A percentile compares a stretch with the other conserved stretches of the same genome.
phyloP scores from a whole-genome alignment of 1,140 invertebrate genomes.

The Halesus radiatus region DNA sequence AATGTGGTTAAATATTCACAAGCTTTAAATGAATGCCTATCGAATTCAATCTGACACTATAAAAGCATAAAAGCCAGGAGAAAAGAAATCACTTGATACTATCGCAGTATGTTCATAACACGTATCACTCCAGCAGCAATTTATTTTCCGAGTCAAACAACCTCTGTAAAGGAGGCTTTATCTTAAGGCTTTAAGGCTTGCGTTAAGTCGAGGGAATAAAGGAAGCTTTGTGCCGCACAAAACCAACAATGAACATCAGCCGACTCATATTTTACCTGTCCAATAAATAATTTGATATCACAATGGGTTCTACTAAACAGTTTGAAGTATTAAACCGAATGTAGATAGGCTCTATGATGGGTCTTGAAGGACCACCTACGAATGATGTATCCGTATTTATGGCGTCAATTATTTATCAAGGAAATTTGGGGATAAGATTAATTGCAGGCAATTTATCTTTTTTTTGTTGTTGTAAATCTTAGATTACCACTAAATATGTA shows the following conservation, averaged over 20 bases:
- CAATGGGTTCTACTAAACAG: neutral
- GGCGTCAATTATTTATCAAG: neutral
- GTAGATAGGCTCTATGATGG: neutral
- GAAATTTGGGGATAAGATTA: neutral
- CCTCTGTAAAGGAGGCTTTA: neutral
- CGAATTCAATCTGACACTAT: slow-evolving; percentile 1
- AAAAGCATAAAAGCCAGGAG: neutral
- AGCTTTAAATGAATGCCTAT: neutral
- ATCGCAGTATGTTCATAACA: neutral
- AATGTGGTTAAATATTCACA: too few species aligned
- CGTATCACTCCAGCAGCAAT: slow-evolving; percentile 6
- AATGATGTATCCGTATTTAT: neutral
- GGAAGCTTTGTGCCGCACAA: slow-evolving; percentile 21
- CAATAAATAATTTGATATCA: slow-evolving; percentile 41
- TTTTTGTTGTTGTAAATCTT: too few species aligned
- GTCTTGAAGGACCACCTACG: slow-evolving; percentile 27
- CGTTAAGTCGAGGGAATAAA: slow-evolving; percentile 38
- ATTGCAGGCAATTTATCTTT: too few species aligned
- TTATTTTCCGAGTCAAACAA: slow-evolving; percentile 5
- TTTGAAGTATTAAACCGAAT: neutral
- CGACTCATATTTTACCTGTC: slow-evolving; percentile 20
- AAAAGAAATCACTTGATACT: neutral
- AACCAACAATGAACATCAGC: slow-evolving; percentile 14
- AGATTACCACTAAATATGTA: too few species aligned
- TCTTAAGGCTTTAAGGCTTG: slow-evolving; percentile 14